Evolutionary conservation across 2,113 vertebrate species (phyloP).

Genomic region (Puffinus mauretanicus): DNA sequence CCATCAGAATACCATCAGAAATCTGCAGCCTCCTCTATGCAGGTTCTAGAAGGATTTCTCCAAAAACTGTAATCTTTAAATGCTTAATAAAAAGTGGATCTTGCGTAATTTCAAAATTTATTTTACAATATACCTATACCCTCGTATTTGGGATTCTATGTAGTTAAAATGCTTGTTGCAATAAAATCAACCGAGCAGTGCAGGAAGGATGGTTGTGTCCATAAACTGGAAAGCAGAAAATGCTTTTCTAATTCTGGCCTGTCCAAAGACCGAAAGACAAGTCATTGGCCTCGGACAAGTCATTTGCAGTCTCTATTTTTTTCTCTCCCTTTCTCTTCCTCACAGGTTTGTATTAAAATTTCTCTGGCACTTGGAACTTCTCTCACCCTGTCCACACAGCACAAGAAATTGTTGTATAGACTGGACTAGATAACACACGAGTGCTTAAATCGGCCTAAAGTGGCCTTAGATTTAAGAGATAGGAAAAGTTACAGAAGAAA

Average conservation of each 20-base stretch:
- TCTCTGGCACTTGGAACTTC: background rate
- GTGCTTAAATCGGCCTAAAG: background rate
- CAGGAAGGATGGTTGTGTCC: background rate
- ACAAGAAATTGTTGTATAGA: background rate
- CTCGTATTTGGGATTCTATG: background rate
- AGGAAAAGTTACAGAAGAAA: background rate
- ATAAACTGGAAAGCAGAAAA: background rate
- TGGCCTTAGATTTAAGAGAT: background rate
- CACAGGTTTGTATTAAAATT: background rate
- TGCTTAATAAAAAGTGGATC: background rate
- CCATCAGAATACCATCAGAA: background rate
- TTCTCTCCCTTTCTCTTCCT: background rate
- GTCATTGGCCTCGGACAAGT: background rate
- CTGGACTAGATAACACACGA: background rate
- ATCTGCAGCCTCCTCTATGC: background rate
- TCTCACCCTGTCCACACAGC: background rate
- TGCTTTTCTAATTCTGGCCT: background rate
- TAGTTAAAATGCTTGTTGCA: background rate
- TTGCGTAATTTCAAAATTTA: background rate
- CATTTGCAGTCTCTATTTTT: background rate
- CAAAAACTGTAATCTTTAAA: background rate
- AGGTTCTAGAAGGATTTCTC: background rate
- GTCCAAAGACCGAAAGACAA: background rate
- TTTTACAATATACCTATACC: background rate
- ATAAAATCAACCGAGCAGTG: background rate